Base-by-base conservation (phyloP, 2,113 vertebrate genomes). In the Pseudonaja textilis region DNA sequence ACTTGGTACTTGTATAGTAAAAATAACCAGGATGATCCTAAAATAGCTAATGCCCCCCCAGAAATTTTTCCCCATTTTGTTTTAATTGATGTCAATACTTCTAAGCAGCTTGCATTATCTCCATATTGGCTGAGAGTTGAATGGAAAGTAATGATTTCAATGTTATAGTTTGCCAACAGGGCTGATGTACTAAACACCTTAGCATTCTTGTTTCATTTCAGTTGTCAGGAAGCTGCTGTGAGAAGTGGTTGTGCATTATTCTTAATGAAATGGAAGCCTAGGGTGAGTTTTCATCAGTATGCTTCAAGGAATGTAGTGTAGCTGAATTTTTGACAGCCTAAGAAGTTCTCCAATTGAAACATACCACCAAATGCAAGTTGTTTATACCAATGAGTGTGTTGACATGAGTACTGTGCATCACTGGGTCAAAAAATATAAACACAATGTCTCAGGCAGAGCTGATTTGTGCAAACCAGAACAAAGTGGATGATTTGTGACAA, bases 1-100 rank as follows among this genome's bases (percentile, higher is more conserved):
- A 91, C 94, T 96, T 96, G 95, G 91, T 91, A 26, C 85, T 93
- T 74, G 93, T 91, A 87, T 59, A 93, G 94, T 92, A 29, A 39
- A 69, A 92, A 59, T 92, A 47, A 34, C 0, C 9, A n/a, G 56
- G 11, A 61, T 11, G 64, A 74, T 34, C 14, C 64, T 74, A 34
- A 34, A 34, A 34, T 81, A n/a, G 14, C 5, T 34, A 39, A 20
- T 39, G 0, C 14, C 5, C 64, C 64, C n/a, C 16, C n/a, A 5
- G 14, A 74, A 74, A 74, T 74, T 74, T n/a, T 74, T 20, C 69
- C 5, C 16, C 14, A 34, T 7, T 74, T 74, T 34, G 64, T 34
- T 74, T 39, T 34, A 18, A 34, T 8, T 74, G 14, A 39, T 7
- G 16, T 20, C 0, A 2, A 74, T 2, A 16, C 69, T 74, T 74